Conservation (phyloP, 1,140 invertebrate genomes). For the Pogonognathellus flavescens region DNA sequence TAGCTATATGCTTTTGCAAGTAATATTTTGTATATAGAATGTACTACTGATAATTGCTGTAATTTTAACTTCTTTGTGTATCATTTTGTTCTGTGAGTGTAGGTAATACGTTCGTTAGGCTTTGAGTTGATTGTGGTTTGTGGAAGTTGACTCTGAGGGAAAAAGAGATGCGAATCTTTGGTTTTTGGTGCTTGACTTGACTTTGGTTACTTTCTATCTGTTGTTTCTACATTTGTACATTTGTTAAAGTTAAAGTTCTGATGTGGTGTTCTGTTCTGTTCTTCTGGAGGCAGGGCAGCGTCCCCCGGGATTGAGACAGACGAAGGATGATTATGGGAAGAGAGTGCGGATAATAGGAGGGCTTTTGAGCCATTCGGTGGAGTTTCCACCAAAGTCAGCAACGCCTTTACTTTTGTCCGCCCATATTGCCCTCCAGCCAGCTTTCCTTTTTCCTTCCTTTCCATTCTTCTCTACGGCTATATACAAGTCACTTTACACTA, state of each 20-base stretch:
- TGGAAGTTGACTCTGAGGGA: not conserved
- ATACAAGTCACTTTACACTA: no score
- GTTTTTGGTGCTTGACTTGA: not conserved
- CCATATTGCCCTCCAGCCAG: conserved; percentile 45
- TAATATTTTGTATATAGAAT: no score
- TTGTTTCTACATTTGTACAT: no score
- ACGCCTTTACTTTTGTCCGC: conserved; percentile 36
- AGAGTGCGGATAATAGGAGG: conserved; percentile 45
- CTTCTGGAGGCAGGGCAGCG: conserved; percentile 22
- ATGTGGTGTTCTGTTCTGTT: conserved; percentile 5
- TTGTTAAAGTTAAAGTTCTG: not conserved
- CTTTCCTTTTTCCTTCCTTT: not conserved
- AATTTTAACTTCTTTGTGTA: not conserved
- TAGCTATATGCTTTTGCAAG: no score
- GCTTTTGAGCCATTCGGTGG: conserved; percentile 49
- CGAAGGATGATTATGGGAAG: conserved; percentile 47
- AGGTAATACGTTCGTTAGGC: no score
- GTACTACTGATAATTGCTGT: no score
- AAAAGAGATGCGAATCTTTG: not conserved
- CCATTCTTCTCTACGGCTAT: not conserved
- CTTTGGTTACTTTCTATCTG: no score
- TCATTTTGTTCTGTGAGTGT: not conserved
- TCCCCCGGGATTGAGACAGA: conserved; percentile 31
- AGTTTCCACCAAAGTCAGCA: conserved; percentile 5
- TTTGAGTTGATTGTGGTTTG: not conserved